A percentile compares a stretch with the other conserved stretches of the same genome.
Evolutionary conservation across 2,888 invertebrate species (phyloP).

Genomic region (Tenthredo scrophulariae): DNA sequence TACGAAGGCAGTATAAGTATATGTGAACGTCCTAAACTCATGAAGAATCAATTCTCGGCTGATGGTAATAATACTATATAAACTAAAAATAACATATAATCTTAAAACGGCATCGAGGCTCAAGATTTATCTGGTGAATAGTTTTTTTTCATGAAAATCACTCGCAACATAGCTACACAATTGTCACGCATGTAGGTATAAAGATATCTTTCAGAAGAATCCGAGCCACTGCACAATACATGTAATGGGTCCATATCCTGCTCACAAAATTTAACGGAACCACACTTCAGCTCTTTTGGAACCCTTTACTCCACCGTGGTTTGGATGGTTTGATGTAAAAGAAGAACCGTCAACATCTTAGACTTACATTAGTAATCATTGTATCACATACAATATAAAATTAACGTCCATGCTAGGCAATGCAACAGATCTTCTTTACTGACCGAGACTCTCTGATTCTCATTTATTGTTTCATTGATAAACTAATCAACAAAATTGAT

Average conservation of each 20-base stretch:
- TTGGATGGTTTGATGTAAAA: neutral
- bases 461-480: neutral
- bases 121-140: neutral
- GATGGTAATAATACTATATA: too few relatives aligned
- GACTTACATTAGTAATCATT: neutral
- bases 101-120: neutral
- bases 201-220: neutral
- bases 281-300: neutral
- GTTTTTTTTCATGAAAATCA: neutral
- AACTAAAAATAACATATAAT: neutral
- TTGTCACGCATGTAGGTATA: neutral
- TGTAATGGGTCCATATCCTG: slow-evolving; percentile 6
- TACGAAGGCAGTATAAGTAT: neutral
- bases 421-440: neutral
- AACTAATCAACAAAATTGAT: neutral
- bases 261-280: slow-evolving; percentile 9
- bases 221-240: slow-evolving; percentile 9
- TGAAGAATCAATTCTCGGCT: neutral
- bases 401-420: neutral
- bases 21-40: neutral
- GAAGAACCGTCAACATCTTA: neutral
- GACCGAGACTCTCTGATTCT: neutral
- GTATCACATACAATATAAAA: neutral
- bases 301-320: neutral
- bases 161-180: neutral